These are phyloP conservation scores for Ptilorrhoa leucosticta DNA, from an alignment of 2,113 vertebrate genomes.

Conservation along the genomic window DNA sequence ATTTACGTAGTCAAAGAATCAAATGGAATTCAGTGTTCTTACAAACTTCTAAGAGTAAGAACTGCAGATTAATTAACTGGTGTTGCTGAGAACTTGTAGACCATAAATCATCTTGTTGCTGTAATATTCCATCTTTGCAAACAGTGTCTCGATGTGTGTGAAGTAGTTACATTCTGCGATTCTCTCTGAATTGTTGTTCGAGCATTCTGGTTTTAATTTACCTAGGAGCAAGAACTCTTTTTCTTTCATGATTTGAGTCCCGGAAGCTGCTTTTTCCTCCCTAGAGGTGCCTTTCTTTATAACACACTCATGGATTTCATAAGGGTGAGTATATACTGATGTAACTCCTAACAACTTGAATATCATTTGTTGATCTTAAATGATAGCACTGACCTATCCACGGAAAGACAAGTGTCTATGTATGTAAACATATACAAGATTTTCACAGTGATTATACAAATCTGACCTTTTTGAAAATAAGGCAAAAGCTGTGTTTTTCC, in stretches of 20 bases:
- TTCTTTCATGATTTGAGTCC: slow-evolving; percentile 97
- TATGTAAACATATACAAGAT: background rate
- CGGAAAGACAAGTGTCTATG: background rate
- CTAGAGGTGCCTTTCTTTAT: slow-evolving; percentile 89
- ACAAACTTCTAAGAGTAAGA: background rate
- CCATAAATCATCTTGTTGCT: background rate
- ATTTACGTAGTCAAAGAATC: background rate
- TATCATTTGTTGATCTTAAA: background rate
- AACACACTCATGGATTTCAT: slow-evolving; percentile 88
- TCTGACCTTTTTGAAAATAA: background rate
- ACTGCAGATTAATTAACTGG: background rate
- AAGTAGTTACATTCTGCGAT: background rate
- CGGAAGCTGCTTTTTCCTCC: slow-evolving; percentile 94
- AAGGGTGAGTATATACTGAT: slow-evolving; percentile 73
- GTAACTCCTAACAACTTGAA: background rate
- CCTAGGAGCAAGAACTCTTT: slow-evolving; percentile 95
- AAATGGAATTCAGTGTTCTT: background rate
- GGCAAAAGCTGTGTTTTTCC: background rate
- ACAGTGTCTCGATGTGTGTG: background rate
- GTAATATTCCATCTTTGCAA: background rate
- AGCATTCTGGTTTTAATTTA: background rate
- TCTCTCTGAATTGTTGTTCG: background rate
- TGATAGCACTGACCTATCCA: background rate
- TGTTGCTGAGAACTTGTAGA: background rate
- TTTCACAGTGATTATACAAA: background rate